Base-by-base conservation (phyloP, 2,888 invertebrate species). In the Mylabris sibirica region DNA sequence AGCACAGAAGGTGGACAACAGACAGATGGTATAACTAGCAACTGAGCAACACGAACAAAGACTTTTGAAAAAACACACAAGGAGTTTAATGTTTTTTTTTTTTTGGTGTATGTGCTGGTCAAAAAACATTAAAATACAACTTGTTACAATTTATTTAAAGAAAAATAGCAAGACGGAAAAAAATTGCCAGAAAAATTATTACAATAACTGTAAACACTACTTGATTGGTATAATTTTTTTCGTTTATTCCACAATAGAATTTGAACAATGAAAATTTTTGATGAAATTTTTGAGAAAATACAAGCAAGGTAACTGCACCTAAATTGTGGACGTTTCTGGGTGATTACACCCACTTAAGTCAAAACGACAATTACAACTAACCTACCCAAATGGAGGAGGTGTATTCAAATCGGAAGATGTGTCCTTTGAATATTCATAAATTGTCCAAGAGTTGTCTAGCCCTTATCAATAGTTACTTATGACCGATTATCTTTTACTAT, bases 321-420 rank as follows among this genome's bases (percentile, higher is more conserved):
- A 22, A 53, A 53, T 53, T 53, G 12, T 22, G 53, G 24, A 53
- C 53, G 53, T 22, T 53, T 53, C 53, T 22, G 24, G 53, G 53
- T 24, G 24, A 53, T 53, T 53, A 53, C 22, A 53, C 12, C 53
- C 22, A 53, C 53, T 53, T 53, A 53, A 53, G 53, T 53, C 53
- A 11, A n/a, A 9, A 22, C 53, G 11, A 11, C 22, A 53, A 53
- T 53, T 22, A 53, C 53, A 38, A 53, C 53, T 53, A 49, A 49
- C 49, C 49, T 49, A 49, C 17, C 49, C 49, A 49, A 49, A 4
- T 4, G 3, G 14, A 41, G 6, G 20, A 20, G 17, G 20, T 44
- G 44, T 6, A 44, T 30, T 30, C 30, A 44, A n/a, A 44, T 17
- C 38, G 14, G 8, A 12, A n/a, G n/a, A n/a, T n/a, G n/a, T n/a